These are phyloP conservation scores for Chymomyza fuscimana DNA, from an alignment of 2,888 invertebrate species.

Conservation along the genomic window DNA sequence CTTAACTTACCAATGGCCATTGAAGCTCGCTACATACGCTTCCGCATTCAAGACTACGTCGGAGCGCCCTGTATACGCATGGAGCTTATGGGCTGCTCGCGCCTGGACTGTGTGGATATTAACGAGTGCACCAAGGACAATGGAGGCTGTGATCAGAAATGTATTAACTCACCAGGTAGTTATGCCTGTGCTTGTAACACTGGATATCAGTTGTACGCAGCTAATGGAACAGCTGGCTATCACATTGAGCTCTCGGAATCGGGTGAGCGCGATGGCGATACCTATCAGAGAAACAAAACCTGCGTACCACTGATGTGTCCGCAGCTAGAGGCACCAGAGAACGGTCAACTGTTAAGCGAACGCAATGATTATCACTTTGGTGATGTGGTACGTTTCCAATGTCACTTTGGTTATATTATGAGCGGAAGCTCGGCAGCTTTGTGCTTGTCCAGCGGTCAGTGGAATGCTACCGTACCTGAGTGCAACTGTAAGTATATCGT, in stretches of 20 bases:
- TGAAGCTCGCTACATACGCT: slow-evolving; percentile 92
- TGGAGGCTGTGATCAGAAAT: slow-evolving; percentile 96
- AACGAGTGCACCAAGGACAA: slow-evolving; percentile 93
- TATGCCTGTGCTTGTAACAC: slow-evolving; percentile 93
- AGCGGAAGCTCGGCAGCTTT: slow-evolving; percentile 91
- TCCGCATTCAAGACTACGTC: slow-evolving; percentile 92
- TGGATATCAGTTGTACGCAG: slow-evolving; percentile 92
- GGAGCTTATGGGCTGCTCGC: slow-evolving; percentile 95
- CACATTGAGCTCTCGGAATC: slow-evolving; percentile 89
- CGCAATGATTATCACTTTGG: slow-evolving; percentile 92
- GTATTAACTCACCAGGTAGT: slow-evolving; percentile 93
- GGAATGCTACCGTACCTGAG: slow-evolving; percentile 96
- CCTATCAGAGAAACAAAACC: slow-evolving; percentile 94
- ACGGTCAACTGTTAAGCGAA: slow-evolving; percentile 90
- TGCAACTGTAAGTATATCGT: slow-evolving; percentile 89
- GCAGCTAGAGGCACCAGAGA: slow-evolving; percentile 87
- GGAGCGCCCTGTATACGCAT: slow-evolving; percentile 93
- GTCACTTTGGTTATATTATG: slow-evolving; percentile 96
- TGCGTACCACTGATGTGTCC: slow-evolving; percentile 97
- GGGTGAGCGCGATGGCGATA: slow-evolving; percentile 93
- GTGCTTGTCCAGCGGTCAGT: slow-evolving; percentile 93
- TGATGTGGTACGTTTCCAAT: slow-evolving; percentile 93
- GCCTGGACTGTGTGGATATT: slow-evolving; percentile 92
- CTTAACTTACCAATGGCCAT: slow-evolving; percentile 94
- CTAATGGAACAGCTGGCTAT: slow-evolving; percentile 95